Evolutionary conservation across 2,797 vertebrate species (phyloP), one percentile per base, ranked within the genome.

Genomic region (Myripristis jacobus): DNA sequence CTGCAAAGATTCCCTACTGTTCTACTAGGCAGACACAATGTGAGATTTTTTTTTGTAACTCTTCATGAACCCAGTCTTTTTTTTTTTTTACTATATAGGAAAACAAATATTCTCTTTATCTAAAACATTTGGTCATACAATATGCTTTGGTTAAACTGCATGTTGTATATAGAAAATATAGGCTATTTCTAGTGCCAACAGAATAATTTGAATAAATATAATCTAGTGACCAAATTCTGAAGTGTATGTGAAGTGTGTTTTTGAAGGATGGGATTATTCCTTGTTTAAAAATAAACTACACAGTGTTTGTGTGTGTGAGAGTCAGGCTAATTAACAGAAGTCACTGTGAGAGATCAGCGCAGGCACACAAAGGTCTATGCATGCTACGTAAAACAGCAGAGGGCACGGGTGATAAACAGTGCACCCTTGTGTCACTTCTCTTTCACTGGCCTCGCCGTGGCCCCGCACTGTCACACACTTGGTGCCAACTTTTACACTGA

Each of bases 401-500:
- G 75, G 77, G 41, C 60, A 3, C 25, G 43, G 47, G 61, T 56
- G 10, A 61, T 44, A 5, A 86, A 88, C 88, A 89, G 57, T 76
- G 78, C 70, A 12, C 38, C 80, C 82, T 81, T 87, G 83, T 89
- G 84, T 82, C 73, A 10, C 51, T 66, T 7, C 53, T 56, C 73
- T 46, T 47, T 62, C 79, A 18, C 63, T 57, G 61, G 64, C 65
- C 66, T 44, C 36, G 15, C 72, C 31, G 56, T 57, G 80, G 80
- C 84, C 77, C 63, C 84, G 50, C 3, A 15, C 75, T 11, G 27
- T 76, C 77, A 70, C 77, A 79, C 70, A 55, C 61, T 0, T 7
- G 25, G 56, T 66, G 85, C 85, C 87, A 90, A 82, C 81, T 85
- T 88, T 88, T 66, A 86, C 82, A 86, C 71, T 38, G 27, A 69